A percentile compares a stretch with the other conserved stretches of the same genome.
Conservation (phyloP, 2,113 vertebrate genomes). For the Poeciliopsis occidentalis region DNA sequence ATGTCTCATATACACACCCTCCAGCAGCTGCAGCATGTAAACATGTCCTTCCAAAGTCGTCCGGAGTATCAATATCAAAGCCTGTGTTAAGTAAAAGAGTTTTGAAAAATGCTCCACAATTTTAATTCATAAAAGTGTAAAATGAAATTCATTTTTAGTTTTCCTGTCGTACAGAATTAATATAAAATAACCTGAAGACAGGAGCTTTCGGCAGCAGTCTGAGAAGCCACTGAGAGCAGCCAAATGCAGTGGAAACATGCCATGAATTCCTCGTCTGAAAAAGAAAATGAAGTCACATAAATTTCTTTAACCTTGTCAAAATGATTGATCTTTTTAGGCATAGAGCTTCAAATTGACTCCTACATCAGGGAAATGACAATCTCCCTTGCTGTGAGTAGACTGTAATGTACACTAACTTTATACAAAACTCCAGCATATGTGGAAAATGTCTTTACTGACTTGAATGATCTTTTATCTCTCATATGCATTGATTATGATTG, state of each 20-base stretch:
- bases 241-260: slow-evolving; percentile 98
- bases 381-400: too few relatives aligned
- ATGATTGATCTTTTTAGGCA: background rate
- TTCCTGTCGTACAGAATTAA: background rate
- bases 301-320: background rate
- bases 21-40: slow-evolving; percentile 98
- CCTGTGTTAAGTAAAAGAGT: slow-evolving; percentile 75
- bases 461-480: too few relatives aligned
- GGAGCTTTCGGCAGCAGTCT: slow-evolving; percentile 97
- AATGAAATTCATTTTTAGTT: background rate
- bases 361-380: background rate
- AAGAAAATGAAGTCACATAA: background rate
- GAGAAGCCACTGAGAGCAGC: slow-evolving; percentile 98
- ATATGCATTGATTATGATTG: too few relatives aligned
- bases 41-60: slow-evolving; percentile 98
- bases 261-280: slow-evolving; percentile 91
- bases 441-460: too few relatives aligned
- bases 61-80: slow-evolving; percentile 97
- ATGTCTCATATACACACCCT: slow-evolving; percentile 84
- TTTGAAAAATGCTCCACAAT: background rate
- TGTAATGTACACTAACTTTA: too few relatives aligned
- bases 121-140: background rate
- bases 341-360: too few relatives aligned
- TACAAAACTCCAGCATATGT: too few relatives aligned
- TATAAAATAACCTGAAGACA: slow-evolving; percentile 88